phyloP scores from a whole-genome alignment of 2,888 invertebrate species.

The Pogonocherus hispidulus region DNA sequence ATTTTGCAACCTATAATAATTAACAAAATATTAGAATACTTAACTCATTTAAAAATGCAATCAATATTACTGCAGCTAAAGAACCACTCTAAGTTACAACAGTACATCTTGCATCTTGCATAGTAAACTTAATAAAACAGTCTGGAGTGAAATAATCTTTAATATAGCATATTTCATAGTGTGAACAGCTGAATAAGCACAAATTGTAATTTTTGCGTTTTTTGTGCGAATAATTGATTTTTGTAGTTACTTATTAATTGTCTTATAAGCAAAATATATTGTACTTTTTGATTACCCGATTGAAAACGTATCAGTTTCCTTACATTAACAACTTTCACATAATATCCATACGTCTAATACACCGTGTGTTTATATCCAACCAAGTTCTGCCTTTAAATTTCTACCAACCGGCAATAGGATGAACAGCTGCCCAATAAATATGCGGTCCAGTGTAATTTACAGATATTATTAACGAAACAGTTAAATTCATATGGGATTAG shows the following conservation, averaged over 20 bases:
- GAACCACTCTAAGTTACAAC: too few relatives aligned
- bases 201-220: not conserved
- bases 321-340: slow-evolving; percentile 7
- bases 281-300: too few relatives aligned
- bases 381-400: not conserved
- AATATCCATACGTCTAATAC: not conserved
- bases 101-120: too few relatives aligned
- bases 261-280: too few relatives aligned
- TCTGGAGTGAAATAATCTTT: not conserved
- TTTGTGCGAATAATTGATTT: not conserved
- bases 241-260: not conserved
- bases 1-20: too few relatives aligned
- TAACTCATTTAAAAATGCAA: too few relatives aligned
- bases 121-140: not conserved
- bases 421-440: not conserved
- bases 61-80: too few relatives aligned
- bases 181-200: not conserved
- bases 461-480: slow-evolving; percentile 25
- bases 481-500: slow-evolving; percentile 20
- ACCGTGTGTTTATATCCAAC: not conserved
- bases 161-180: not conserved
- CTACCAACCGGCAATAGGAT: not conserved
- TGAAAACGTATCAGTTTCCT: slow-evolving; percentile 9
- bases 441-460: slow-evolving; percentile 23
- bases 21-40: too few relatives aligned